Base-by-base conservation (phyloP, 2,797 vertebrate genomes). In the Pelobates cultripes region DNA sequence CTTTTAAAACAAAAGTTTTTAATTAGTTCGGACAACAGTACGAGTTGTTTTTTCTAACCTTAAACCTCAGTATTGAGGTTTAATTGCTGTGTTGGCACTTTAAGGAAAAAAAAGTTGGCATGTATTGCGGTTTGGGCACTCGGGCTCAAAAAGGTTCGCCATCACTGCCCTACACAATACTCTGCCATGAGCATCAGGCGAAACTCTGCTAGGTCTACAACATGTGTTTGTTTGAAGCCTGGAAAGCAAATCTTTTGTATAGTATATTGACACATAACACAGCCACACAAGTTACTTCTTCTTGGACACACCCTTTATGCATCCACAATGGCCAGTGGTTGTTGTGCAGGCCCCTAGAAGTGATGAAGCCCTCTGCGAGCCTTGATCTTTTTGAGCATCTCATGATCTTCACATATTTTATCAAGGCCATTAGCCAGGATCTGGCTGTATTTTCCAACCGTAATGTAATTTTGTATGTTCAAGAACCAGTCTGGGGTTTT, bases 401-500 rank as follows among this genome's bases (percentile, higher is more conserved):
- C 97, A 91, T 97, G 90, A 86, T 98, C 97, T 88, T 98, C 97
- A 73, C 96, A 96, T 85, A 98, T 98, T 92, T 98, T 98, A 90
- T 98, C 97, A 88, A 98, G 92, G 87, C 96, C 95, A 66, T 98
- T 97, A 76, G 97, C 96, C 45, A 98, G 92, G 70, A 97, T 97
- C 95, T 98, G 97, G 86, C 96, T 97, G 90, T 97, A 98, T 84
- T 98, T 98, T 3, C 97, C 97, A 0, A 98, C 97, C 88, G 97
- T 98, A 0, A 98, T 92, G 0, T 98, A 97, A 84, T 98, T 98
- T 89, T 98, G 97, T 80, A 97, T 94, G 92, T 98, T 98, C 71
- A 97, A 92, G 93, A 98, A 98, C 97, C 97, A 98, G 85, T 98
- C 97, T 0, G 28, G 28, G 28, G 28, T 28, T 28, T 28, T 28